These are phyloP conservation scores for Sitophilus oryzae DNA, from an alignment of 1,140 invertebrate species.

Conservation along the genomic window DNA sequence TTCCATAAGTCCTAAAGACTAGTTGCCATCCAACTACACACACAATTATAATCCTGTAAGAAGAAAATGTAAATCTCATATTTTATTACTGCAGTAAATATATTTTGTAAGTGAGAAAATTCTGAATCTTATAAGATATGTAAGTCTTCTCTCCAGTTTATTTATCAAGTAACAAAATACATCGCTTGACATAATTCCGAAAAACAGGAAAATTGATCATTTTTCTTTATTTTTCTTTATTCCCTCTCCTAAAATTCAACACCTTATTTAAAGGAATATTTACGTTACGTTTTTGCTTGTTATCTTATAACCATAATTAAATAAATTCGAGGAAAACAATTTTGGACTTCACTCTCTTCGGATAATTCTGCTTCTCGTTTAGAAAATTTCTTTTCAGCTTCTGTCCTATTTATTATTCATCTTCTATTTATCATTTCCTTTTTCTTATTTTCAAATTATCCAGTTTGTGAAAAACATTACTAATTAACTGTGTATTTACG, in stretches of 20 bases:
- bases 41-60: neutral
- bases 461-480: no score
- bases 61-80: neutral
- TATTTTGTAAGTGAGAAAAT: neutral
- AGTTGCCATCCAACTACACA: no score
- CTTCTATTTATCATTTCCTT: neutral
- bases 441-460: no score
- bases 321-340: neutral
- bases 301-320: neutral
- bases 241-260: neutral
- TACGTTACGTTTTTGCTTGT: neutral
- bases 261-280: neutral
- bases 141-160: neutral
- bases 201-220: neutral
- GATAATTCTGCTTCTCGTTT: neutral
- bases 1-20: no score
- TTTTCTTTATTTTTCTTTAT: neutral
- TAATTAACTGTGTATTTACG: no score
- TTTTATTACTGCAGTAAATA: neutral
- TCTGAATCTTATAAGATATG: neutral
- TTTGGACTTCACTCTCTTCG: neutral
- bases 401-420: neutral
- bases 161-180: neutral
- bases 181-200: neutral
- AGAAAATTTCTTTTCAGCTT: neutral